Conservation (phyloP, 2,797 vertebrate species). For the Psittacula derbiana region DNA sequence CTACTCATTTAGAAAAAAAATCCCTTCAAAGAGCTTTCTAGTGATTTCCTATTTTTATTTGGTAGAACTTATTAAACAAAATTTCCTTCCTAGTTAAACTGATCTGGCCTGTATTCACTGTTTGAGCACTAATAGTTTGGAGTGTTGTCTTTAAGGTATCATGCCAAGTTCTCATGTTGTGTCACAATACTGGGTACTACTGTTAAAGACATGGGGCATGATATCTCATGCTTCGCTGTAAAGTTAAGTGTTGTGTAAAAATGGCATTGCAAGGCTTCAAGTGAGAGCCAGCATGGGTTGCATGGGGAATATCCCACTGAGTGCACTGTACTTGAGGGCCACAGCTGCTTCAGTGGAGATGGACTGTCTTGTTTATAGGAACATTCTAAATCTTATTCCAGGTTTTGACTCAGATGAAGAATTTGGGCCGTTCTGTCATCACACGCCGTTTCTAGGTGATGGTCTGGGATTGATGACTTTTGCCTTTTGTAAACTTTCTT, state of each 20-base stretch:
- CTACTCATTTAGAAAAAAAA: neutral
- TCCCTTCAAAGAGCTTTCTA: neutral
- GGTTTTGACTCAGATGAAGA: conserved; percentile 83
- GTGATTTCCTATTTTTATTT: neutral
- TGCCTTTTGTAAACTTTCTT: conserved; percentile 57
- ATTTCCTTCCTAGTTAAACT: neutral
- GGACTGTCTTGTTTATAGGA: conserved; percentile 71
- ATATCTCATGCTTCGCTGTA: rapidly evolving
- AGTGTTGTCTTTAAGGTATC: neutral
- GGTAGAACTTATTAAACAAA: neutral
- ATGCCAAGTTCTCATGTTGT: neutral
- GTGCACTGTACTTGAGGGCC: conserved; percentile 50
- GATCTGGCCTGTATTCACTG: neutral
- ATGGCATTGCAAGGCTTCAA: conserved; percentile 53
- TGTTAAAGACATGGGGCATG: rapidly evolving
- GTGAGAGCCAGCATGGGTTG: conserved; percentile 65
- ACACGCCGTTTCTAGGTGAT: conserved; percentile 79
- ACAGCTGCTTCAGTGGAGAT: conserved; percentile 60
- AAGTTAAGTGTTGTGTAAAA: neutral
- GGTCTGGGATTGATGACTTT: conserved; percentile 63
- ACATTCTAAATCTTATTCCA: conserved; percentile 81
- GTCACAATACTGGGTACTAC: neutral
- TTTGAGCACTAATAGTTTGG: neutral
- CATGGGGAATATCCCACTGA: conserved; percentile 33
- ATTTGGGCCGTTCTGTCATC: conserved; percentile 76